Evolutionary conservation across 2,888 invertebrate genomes (phyloP).

Genomic region (Cantharis flavilabris): DNA sequence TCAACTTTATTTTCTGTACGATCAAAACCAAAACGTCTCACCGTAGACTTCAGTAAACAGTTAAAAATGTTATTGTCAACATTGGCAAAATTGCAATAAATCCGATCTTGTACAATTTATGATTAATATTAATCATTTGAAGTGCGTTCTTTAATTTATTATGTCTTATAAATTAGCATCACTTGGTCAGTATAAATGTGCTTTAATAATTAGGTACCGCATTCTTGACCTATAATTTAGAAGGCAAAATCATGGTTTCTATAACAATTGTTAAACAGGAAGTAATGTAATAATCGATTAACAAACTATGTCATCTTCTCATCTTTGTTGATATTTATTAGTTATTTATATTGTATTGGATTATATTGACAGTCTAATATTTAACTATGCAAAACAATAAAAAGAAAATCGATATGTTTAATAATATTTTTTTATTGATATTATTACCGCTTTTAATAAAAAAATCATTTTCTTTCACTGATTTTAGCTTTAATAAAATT

Average conservation of each 20-base stretch:
- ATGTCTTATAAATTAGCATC: constrained; percentile 3
- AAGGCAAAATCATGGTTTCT: not conserved
- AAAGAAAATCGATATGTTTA: not conserved
- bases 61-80: not conserved
- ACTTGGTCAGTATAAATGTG: constrained; percentile 7
- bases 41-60: not conserved
- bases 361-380: not conserved
- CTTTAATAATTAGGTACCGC: constrained; percentile 15
- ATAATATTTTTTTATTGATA: not conserved
- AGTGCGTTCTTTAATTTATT: not conserved
- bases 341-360: not conserved
- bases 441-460: too few relatives aligned
- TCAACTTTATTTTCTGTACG: too few relatives aligned
- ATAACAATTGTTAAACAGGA: not conserved
- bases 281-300: not conserved
- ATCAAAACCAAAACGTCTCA: too few relatives aligned
- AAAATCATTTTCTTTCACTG: too few relatives aligned
- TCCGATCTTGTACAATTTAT: not conserved
- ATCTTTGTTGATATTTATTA: not conserved
- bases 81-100: not conserved
- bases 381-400: not conserved
- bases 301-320: not conserved
- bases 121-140: not conserved
- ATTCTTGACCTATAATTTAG: constrained; percentile 18
- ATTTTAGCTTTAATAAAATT: too few relatives aligned